Base-by-base conservation (phyloP, 2,797 vertebrate species). In the Acestrorhynchus altus region DNA sequence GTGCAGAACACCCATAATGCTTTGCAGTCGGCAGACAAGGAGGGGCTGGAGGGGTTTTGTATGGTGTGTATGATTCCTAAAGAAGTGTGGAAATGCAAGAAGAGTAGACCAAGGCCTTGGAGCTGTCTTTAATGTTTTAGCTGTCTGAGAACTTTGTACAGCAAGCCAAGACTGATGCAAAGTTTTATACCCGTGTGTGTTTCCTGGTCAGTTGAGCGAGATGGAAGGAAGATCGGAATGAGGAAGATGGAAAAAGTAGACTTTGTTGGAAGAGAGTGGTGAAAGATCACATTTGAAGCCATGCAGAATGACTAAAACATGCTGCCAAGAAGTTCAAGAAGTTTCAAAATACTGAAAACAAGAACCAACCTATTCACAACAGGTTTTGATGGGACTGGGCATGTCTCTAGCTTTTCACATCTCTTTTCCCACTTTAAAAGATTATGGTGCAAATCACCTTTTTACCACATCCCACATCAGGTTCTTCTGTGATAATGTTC, bases 111-210 rank as follows among this genome's bases (percentile, higher is more conserved):
- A 9, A 26, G 54, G 54, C 54, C 54, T 57, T 57, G 54, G 54
- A 57, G 54, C 22, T 57, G 54, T 57, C 54, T 57, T 57, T 57
- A 57, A 57, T 11, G 51, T 54, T 54, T 22, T 18, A 26, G 54
- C 54, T 28, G 51, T 54, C 20, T 12, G 20, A 9, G 24, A 57
- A 24, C 54, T 12, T 57, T 28, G 22, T 26, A 15, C 28, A 57
- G 22, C 13, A 26, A 57, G 11, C 54, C 24, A 8, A 28, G 54
- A 26, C 54, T 57, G 24, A 57, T 26, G 22, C 24, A 57, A 28
- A 28, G 22, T 57, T 26, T 35, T 15, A 24, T 26, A 15, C 24
- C 22, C 54, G 28, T n/a, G 54, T 15, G 24, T 13, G 24, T 8
- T 57, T 26, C 22, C 15, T 28, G 54, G 54, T 26, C 54, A 57